Evolutionary conservation across 2,797 vertebrate genomes (phyloP).

Genomic region (Trematomus bernacchii): DNA sequence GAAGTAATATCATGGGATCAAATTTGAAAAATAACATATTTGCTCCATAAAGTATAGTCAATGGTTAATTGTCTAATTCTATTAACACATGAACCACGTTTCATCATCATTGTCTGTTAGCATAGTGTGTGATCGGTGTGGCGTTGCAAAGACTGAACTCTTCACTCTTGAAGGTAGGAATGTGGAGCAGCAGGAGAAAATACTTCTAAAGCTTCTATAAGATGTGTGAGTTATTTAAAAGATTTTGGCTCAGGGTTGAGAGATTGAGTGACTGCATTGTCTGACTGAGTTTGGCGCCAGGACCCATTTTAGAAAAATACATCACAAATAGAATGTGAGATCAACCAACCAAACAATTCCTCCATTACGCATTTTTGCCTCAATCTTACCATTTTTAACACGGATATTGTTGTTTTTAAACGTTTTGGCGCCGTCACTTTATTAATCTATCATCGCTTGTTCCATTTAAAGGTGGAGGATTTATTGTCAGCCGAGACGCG

Average conservation of each 20-base stretch:
- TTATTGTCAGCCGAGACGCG: constrained; percentile 82
- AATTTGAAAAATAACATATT: neutral
- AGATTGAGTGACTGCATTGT: constrained; percentile 5
- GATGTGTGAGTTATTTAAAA: constrained; percentile 32
- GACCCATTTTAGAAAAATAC: constrained; percentile 13
- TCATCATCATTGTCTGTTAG: neutral
- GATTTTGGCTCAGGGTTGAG: neutral
- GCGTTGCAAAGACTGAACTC: neutral
- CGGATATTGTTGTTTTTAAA: constrained; percentile 8
- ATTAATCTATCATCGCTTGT: constrained; percentile 81
- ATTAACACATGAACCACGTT: neutral
- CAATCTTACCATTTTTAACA: constrained; percentile 38
- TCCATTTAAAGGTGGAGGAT: constrained; percentile 83
- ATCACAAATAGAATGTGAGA: constrained; percentile 23
- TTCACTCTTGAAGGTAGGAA: constrained; percentile 15
- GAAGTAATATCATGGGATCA: neutral
- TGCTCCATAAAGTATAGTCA: neutral
- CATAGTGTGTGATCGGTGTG: neutral
- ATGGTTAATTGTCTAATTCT: neutral
- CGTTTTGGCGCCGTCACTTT: constrained; percentile 68
- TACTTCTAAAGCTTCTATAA: constrained; percentile 19
- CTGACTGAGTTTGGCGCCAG: constrained; percentile 9
- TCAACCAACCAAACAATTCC: constrained; percentile 13
- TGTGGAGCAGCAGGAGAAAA: constrained; percentile 24
- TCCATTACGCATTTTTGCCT: neutral